Base-by-base conservation (phyloP, 1,140 invertebrate species). In the Eciton burchellii region DNA sequence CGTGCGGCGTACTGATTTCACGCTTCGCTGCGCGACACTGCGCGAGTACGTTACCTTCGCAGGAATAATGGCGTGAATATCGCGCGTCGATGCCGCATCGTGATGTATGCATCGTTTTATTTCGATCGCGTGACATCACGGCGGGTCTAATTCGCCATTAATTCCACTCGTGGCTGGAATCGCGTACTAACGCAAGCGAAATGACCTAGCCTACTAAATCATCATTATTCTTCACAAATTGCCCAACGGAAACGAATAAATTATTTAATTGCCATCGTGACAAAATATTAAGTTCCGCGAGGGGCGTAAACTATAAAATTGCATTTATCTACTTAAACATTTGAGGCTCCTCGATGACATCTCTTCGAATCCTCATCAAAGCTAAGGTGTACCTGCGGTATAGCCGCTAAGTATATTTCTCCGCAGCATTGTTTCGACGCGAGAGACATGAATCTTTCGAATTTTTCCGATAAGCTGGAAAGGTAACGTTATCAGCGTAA, bases 1-100 rank as follows among this genome's bases (percentile, higher is more conserved):
- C 24, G 26, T 47, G 43, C 29, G 26, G 9, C 19, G 68, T 52
- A 43, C 56, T 41, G 68, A 82, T 82, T 76, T 76, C 70, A 19
- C 29, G 70, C 45, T 41, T 62, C 26, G 56, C 26, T 29, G 29
- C 8, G 56, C 68, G 56, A 62, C 21, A 56, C 49, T 52, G 43
- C 41, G 29, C 26, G 19, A 43, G 52, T 43, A 57, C 57, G 35
- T 72, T 57, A 72, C 54, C 52, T 2, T 26, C 70, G 26, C 35
- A 72, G 52, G 41, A 72, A 57, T 43, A 57, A 72, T 29, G 56
- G n/a, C 19, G 29, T 35, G n/a, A 56, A 21, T 19, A 56, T 56
- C 3, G 54, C n/a, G 54, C n/a, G 21, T 19, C 54, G n/a, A 35
- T 35, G n/a, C 54, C 54, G 19, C 16, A 19, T 16, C 16, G 19